phyloP scores from a whole-genome alignment of 2,888 invertebrate genomes.

The Danaus chrysippus region DNA sequence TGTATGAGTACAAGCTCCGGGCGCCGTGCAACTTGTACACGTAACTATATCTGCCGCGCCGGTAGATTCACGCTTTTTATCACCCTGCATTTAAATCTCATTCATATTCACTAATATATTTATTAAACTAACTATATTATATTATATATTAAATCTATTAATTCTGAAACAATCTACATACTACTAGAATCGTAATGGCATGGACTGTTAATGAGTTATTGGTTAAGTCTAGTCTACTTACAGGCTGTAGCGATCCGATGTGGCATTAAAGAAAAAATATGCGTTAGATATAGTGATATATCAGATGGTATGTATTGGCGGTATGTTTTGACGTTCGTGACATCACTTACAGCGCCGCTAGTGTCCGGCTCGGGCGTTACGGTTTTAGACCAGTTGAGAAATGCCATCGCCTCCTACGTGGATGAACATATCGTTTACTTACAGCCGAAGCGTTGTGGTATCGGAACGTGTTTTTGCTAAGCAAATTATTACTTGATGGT shows the following conservation, averaged over 20 bases:
- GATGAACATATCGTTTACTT: slow-evolving; percentile 54
- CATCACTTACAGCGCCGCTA: slow-evolving; percentile 75
- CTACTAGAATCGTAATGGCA: slow-evolving; percentile 12
- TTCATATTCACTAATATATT: not conserved
- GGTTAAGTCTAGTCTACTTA: slow-evolving; percentile 56
- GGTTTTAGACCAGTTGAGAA: slow-evolving; percentile 67
- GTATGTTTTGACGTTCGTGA: slow-evolving; percentile 45
- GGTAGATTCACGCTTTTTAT: slow-evolving; percentile 89
- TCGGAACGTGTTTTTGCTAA: slow-evolving; percentile 32
- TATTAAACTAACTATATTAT: slow-evolving; percentile 9
- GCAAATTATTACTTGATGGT: slow-evolving; percentile 26
- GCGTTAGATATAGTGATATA: slow-evolving; percentile 73
- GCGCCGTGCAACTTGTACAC: slow-evolving; percentile 88
- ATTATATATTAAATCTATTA: slow-evolving; percentile 10
- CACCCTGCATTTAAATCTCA: slow-evolving; percentile 78
- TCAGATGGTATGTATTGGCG: slow-evolving; percentile 45
- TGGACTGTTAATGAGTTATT: slow-evolving; percentile 19
- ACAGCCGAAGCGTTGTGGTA: slow-evolving; percentile 53
- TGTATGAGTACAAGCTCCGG: slow-evolving; percentile 91
- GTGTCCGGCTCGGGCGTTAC: slow-evolving; percentile 66
- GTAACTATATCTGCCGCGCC: slow-evolving; percentile 90
- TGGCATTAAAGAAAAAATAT: slow-evolving; percentile 73
- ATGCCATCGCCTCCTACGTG: slow-evolving; percentile 74
- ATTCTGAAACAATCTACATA: not conserved
- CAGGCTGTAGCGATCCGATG: slow-evolving; percentile 74